Percentiles rank a stretch among this genome's conserved stretches.
These are phyloP conservation scores for Nesogale talazaci DNA, from an alignment of 2,113 vertebrate genomes.

Conservation along the genomic window DNA sequence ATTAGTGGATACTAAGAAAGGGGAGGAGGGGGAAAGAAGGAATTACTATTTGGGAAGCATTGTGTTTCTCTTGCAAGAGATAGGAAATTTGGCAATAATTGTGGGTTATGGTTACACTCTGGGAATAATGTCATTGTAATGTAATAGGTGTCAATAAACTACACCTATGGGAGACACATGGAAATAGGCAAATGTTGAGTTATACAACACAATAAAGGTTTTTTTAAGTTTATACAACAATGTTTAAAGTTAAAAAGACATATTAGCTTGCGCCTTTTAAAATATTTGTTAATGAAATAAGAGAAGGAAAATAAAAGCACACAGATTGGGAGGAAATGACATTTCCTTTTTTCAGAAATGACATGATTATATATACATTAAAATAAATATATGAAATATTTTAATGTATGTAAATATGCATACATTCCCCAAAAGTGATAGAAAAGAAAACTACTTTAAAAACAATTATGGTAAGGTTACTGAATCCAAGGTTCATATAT, in stretches of 20 bases:
- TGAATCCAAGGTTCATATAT: background rate
- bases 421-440: background rate
- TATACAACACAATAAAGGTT: too few species aligned
- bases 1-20: background rate
- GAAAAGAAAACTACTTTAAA: background rate
- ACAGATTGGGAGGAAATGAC: background rate
- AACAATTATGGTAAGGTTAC: background rate
- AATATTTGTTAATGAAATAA: background rate
- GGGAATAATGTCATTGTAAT: too few species aligned
- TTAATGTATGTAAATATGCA: background rate
- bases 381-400: too few species aligned
- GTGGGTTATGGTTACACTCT: too few species aligned
- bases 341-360: background rate
- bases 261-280: background rate
- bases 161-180: too few species aligned
- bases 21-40: background rate
- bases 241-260: too few species aligned
- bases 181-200: too few species aligned
- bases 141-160: too few species aligned
- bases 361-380: background rate
- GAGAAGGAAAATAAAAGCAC: background rate
- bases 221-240: too few species aligned
- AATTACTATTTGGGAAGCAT: too few species aligned
- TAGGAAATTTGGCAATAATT: too few species aligned
- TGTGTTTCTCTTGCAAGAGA: too few species aligned